Evolutionary conservation across 2,888 invertebrate species (phyloP), one percentile per base, ranked within the genome.

Genomic region (Acanthoscelides obtectus): DNA sequence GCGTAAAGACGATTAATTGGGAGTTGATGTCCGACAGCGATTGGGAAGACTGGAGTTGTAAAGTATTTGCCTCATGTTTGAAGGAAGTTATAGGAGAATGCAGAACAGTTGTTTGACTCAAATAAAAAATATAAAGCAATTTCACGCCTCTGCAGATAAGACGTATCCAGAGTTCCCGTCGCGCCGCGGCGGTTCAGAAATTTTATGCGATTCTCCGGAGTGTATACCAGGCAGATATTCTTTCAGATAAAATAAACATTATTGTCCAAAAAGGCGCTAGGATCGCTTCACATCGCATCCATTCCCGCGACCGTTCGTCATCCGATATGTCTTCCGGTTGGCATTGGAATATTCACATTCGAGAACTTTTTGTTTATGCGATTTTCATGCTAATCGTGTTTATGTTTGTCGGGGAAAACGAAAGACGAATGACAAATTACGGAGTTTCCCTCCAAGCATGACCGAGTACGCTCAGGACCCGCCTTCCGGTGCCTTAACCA

Each of bases 291-390:
- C 78, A 79, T 75, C 66, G 75, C 76, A 80, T 78, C 78, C 80
- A 81, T 80, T 79, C 76, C 75, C 72, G 72, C 74, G 70, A 74
- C 73, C 75, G 77, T 83, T 80, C 80, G 82, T 83, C 83, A 83
- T 82, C 78, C 78, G 78, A 79, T 82, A 83, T 83, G 81, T 81
- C 83, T 83, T 83, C 83, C 83, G 83, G 80, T 83, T 81, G 82
- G 82, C 82, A 82, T 82, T 80, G 81, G 78, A 79, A 81, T 81
- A 82, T 81, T 80, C 82, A 81, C 80, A 80, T 81, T 82, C 78
- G 79, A 78, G 79, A 81, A 80, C 78, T 82, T 83, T 83, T 81
- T 82, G 81, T 81, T 80, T 80, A 80, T 80, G 79, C 73, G 80
- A 76, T 80, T 81, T 78, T 81, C 80, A 82, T 82, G 82, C 79